A percentile compares a stretch with the other conserved stretches of the same genome.
Evolutionary conservation across 1,140 invertebrate genomes (phyloP).

Genomic region (Laupala kohalensis): DNA sequence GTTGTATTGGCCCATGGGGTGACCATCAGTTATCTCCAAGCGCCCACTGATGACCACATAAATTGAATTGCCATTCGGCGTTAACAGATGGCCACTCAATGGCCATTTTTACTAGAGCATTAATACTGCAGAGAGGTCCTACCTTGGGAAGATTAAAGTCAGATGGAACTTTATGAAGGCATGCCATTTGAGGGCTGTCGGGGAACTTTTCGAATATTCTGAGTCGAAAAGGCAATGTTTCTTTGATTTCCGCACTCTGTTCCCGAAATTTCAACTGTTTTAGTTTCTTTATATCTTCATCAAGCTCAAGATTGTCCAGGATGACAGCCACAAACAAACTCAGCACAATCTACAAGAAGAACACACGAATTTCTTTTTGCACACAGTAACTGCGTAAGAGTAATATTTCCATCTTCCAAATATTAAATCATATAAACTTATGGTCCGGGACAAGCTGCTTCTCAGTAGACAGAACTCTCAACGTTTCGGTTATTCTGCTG

Average conservation of each 20-base stretch:
- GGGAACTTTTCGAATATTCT: conserved; percentile 98
- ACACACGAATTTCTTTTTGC: no score
- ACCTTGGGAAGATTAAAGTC: conserved; percentile 94
- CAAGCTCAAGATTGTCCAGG: conserved; percentile 96
- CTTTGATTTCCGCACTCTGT: conserved; percentile 94
- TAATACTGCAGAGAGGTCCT: conserved; percentile 11
- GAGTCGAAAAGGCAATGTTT: conserved; percentile 84
- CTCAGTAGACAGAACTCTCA: no score
- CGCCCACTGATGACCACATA: conserved; percentile 2
- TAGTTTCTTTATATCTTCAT: conserved; percentile 98
- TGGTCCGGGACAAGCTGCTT: no score
- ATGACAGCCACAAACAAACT: conserved; percentile 99
- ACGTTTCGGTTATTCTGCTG: no score
- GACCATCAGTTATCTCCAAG: no score
- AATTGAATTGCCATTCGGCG: background rate
- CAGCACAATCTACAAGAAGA: conserved; percentile 76
- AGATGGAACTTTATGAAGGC: conserved; percentile 84
- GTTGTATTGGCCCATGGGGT: no score
- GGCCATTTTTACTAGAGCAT: no score
- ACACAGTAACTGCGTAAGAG: no score
- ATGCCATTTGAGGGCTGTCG: conserved; percentile 96
- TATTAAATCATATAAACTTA: no score
- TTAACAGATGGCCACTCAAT: no score
- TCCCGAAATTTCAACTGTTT: conserved; percentile 95
- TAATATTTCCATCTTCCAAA: no score